These are phyloP conservation scores for Lordiphosa clarofinis DNA, from an alignment of 1,140 invertebrate species.

Conservation along the genomic window DNA sequence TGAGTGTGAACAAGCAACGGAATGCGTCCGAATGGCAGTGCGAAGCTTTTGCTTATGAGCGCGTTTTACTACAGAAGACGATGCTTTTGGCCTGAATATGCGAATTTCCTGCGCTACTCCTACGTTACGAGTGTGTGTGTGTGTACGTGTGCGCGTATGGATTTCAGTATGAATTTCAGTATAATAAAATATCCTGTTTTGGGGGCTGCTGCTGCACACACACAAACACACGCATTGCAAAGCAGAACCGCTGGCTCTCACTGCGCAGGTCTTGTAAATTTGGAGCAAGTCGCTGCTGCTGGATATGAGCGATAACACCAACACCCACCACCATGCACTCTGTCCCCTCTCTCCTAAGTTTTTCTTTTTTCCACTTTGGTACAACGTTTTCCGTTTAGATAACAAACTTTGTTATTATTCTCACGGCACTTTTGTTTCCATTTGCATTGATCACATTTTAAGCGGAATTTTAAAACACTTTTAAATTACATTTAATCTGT, in stretches of 20 bases:
- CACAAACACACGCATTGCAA: slow-evolving; percentile 13
- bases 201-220: slow-evolving; percentile 14
- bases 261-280: slow-evolving; percentile 58
- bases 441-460: neutral
- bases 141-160: slow-evolving; percentile 23
- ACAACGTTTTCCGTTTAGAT: slow-evolving; percentile 6
- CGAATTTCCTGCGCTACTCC: slow-evolving; percentile 64
- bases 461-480: neutral
- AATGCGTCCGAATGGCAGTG: slow-evolving; percentile 75
- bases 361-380: slow-evolving; percentile 26
- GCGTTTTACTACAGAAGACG: slow-evolving; percentile 39
- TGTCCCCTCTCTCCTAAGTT: neutral
- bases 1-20: slow-evolving; percentile 54
- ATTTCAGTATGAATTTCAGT: slow-evolving; percentile 64
- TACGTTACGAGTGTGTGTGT: slow-evolving; percentile 25
- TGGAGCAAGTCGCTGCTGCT: slow-evolving; percentile 65
- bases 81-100: slow-evolving; percentile 57
- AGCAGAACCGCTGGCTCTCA: slow-evolving; percentile 20
- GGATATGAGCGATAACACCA: slow-evolving; percentile 57
- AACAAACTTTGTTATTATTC: neutral
- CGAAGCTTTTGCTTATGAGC: slow-evolving; percentile 73
- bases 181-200: slow-evolving; percentile 79
- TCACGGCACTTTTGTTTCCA: slow-evolving; percentile 6
- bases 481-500: too few species aligned
- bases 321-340: slow-evolving; percentile 31